Evolutionary conservation across 2,113 vertebrate species (phyloP), one percentile per base, ranked within the genome.

Genomic region (Epinephelus moara): DNA sequence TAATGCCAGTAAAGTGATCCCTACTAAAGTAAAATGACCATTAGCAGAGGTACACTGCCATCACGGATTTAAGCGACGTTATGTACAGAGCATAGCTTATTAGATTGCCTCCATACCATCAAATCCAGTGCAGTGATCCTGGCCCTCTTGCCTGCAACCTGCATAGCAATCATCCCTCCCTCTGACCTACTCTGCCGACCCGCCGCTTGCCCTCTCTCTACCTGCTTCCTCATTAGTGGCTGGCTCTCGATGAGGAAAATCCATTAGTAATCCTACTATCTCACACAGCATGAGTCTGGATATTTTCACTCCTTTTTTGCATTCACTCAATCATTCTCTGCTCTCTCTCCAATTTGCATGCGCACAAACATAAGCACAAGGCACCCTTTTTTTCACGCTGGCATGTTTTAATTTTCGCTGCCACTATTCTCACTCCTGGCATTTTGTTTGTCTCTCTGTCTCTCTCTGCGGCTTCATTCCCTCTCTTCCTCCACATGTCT

Each of bases 141-240:
- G 55, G 85, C 78, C 82, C 78, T 91, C 68, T 70, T 84, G 80
- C 86, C 88, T 88, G 86, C 90, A 87, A 70, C 85, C 89, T 84
- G 93, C 93, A 94, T 92, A 91, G 88, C 85, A 93, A 95, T 91
- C 85, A 74, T 47, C 59, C 70, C 83, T 86, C 76, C 70, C 66
- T 63, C 50, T 87, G 88, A 91, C 91, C 90, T 61, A 37, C 66
- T 71, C 64, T 3, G 6, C 52, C 60, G 89, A 89, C 90, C 91
- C 37, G 1, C 78, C 75, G 64, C 82, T 87, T 92, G 85, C 87
- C 91, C 92, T 87, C 81, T 81, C 76, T 87, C 67, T 78, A 63
- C 80, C 84, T 80, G 71, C 82, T 70, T 87, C 88, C 93, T 94
- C 94, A 94, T 95, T 95, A 95, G 93, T 10, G 52, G 62, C 76